Evolutionary conservation across 35 echinoderm and acorn worm species (phyloP).

Genomic region (Eucidaris tribuloides): DNA sequence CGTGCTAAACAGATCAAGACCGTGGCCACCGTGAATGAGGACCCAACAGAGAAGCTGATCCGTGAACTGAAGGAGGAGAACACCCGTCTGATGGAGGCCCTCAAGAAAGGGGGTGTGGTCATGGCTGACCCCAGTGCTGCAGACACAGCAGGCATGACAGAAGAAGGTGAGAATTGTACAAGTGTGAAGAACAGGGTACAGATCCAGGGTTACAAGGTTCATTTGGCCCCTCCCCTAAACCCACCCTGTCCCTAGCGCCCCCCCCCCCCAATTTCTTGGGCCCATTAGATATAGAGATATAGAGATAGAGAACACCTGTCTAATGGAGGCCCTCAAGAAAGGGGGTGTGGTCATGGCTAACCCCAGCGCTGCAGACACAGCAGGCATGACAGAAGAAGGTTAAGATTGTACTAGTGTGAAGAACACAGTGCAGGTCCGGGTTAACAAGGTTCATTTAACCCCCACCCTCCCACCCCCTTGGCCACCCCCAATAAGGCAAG

Average conservation of each 20-base stretch:
- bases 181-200: too few species aligned
- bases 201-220: too few species aligned
- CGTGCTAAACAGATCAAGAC: conserved; percentile 99
- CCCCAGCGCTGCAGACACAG: conserved; percentile 23
- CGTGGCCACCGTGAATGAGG: conserved; percentile 86
- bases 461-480: too few species aligned
- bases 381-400: conserved; percentile 90
- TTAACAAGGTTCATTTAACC: too few species aligned
- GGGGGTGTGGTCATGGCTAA: conserved; percentile 58
- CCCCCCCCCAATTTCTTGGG: too few species aligned
- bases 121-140: not conserved
- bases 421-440: too few species aligned
- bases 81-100: conserved; percentile 60
- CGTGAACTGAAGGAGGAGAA: conserved; percentile 97
- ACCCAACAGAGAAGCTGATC: conserved; percentile 97
- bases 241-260: too few species aligned
- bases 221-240: too few species aligned
- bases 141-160: conserved; percentile 68
- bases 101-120: conserved; percentile 77
- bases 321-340: conserved; percentile 69
- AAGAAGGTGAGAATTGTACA: conserved; percentile 86
- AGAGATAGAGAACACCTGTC: conserved; percentile 86
- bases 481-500: too few species aligned
- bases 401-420: too few species aligned
- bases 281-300: too few species aligned